Evolutionary conservation across 2,113 vertebrate species (phyloP), one percentile per base, ranked within the genome.

Genomic region (Phalacrocorax aristotelis): DNA sequence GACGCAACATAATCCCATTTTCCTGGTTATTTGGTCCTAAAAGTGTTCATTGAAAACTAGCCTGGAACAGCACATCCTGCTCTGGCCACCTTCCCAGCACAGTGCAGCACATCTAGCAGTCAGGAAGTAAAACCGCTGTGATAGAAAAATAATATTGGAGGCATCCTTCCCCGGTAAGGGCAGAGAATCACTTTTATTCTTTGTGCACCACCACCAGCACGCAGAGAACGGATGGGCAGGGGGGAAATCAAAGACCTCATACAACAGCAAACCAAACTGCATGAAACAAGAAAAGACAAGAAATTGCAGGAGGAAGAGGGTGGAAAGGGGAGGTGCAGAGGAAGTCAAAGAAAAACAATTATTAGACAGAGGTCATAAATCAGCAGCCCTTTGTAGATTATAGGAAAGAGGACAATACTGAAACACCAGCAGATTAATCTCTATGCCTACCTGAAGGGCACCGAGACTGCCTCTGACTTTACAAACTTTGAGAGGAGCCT

Each of bases 71-170:
- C 89, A 93, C 38, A 80, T 93, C 84, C 84, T 88, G 78, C 74
- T 61, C 91, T 95, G 95, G 92, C 65, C 89, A 82, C 54, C 58
- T 60, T 90, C 92, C 92, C 86, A 89, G 90, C 76, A 84, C 64
- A 78, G 23, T 25, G 40, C 83, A 61, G 32, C 91, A 71, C 66
- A 89, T 70, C 54, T 18, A 93, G 69, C 49, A 92, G 30, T 40
- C 51, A 82, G 74, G 78, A 96, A 91, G 62, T 48, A 89, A 97
- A 89, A 80, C 2, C 3, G 10, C 62, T 91, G 74, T 9, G 23
- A 85, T 0, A 77, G 46, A 88, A 89, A 79, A 89, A 76, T 17
- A 89, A 15, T 42, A 30, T 1, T 54, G 46, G 75, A 92, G 15
- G 51, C 9, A 89, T 60, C 7, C 66, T 65, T 88, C 26, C 58